A percentile compares a stretch with the other conserved stretches of the same genome.
These are phyloP conservation scores for Equus przewalskii DNA, from an alignment of 2,113 vertebrate genomes.

Conservation along the genomic window DNA sequence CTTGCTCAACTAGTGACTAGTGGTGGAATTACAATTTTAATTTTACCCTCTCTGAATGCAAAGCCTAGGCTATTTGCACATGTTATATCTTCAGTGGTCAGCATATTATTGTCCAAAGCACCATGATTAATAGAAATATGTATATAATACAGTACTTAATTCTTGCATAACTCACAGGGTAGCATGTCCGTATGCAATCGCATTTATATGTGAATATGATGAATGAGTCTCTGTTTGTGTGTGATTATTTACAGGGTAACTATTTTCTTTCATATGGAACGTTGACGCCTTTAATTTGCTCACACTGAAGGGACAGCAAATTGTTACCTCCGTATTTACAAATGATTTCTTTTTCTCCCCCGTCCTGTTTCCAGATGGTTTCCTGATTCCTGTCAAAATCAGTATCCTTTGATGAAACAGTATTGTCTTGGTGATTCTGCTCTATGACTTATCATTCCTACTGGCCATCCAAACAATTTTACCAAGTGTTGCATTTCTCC, in stretches of 20 bases:
- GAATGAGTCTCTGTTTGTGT: not conserved
- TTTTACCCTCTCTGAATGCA: not conserved
- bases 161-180: not conserved
- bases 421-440: conserved; percentile 16
- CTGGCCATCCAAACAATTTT: conserved; percentile 56
- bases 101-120: not conserved
- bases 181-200: not conserved
- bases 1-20: not conserved
- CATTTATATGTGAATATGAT: not conserved
- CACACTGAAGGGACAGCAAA: not conserved
- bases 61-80: not conserved
- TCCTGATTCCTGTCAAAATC: conserved; percentile 36
- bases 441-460: conserved; percentile 54
- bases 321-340: not conserved
- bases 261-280: not conserved
- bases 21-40: not conserved
- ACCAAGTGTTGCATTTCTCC: conserved; percentile 45
- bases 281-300: not conserved
- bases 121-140: not conserved
- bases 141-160: not conserved
- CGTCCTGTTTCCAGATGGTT: not conserved
- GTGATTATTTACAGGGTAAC: not conserved
- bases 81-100: not conserved
- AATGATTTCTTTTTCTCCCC: not conserved
- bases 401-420: not conserved